A percentile compares a stretch with the other conserved stretches of the same genome.
Evolutionary conservation across 2,888 invertebrate species (phyloP).

Genomic region (Rhopalosiphum nymphaeae): DNA sequence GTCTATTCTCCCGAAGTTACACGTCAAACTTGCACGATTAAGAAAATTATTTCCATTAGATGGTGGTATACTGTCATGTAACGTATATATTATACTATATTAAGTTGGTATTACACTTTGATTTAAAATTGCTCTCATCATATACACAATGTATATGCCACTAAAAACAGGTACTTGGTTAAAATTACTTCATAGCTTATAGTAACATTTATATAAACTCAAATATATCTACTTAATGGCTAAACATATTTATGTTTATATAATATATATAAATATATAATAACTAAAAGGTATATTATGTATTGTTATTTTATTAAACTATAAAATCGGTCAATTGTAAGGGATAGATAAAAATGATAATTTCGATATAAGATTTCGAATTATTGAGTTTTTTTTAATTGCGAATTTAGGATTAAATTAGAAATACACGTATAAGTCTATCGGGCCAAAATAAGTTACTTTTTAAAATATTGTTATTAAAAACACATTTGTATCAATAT

Average conservation of each 20-base stretch:
- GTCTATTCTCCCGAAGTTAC: conserved; percentile 3
- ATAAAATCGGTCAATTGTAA: background rate
- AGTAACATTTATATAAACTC: background rate
- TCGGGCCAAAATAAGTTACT: background rate
- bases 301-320: background rate
- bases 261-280: background rate
- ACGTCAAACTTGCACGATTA: background rate
- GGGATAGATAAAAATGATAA: background rate
- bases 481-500: background rate
- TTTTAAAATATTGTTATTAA: background rate
- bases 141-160: background rate
- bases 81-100: background rate
- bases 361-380: background rate
- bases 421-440: background rate
- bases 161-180: background rate
- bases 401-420: background rate
- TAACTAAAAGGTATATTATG: background rate
- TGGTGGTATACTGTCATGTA: background rate
- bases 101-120: background rate
- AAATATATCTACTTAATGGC: background rate
- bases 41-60: background rate
- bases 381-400: background rate
- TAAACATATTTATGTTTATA: background rate
- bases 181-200: background rate
- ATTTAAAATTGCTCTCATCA: background rate